Conservation (phyloP, 1,140 invertebrate genomes). For the Aphis gossypii region DNA sequence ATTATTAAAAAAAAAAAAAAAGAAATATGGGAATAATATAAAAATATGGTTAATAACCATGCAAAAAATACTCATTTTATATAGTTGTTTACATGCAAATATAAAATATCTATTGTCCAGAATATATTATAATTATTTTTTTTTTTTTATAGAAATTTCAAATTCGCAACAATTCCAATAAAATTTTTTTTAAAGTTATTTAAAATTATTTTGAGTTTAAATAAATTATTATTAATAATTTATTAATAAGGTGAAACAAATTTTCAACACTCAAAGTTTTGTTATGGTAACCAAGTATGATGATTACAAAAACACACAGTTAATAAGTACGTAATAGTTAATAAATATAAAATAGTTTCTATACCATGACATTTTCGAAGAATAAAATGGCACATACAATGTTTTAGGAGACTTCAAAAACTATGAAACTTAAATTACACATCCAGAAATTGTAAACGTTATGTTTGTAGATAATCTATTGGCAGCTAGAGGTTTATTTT, state of each 20-base stretch:
- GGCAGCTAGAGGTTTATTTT: conserved; percentile 35
- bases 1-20: background rate
- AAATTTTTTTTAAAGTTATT: background rate
- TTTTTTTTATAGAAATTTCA: conserved; percentile 19
- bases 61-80: conserved; percentile 38
- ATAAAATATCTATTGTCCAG: conserved; percentile 45
- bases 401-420: conserved; percentile 31
- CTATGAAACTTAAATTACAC: conserved; percentile 31
- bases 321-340: conserved; percentile 47
- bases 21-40: conserved; percentile 25
- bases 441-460: conserved; percentile 19
- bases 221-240: too few relatives aligned
- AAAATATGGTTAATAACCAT: conserved; percentile 49
- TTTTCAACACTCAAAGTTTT: conserved; percentile 15
- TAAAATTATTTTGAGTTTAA: background rate
- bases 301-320: conserved; percentile 33
- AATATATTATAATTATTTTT: background rate
- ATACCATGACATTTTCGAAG: background rate
- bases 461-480: conserved; percentile 39
- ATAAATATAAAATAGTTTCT: conserved; percentile 42
- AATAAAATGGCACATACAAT: conserved; percentile 47
- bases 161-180: background rate
- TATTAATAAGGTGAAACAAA: conserved; percentile 23
- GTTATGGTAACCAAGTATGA: conserved; percentile 31
- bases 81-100: conserved; percentile 35